Evolutionary conservation across 1,140 invertebrate species (phyloP).

Genomic region (Drosophila jambulina): DNA sequence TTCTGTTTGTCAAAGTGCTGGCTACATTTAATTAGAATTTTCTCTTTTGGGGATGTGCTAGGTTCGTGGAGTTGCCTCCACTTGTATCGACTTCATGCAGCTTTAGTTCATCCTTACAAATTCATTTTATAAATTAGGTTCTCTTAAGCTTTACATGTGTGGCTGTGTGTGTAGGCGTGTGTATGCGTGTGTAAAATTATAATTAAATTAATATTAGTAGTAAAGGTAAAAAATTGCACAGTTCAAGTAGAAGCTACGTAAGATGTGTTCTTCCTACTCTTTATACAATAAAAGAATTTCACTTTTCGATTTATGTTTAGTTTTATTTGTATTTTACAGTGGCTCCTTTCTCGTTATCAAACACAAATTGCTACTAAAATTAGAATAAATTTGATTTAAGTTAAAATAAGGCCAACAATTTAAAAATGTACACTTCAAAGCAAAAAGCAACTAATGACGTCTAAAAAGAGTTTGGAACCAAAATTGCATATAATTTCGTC

Average conservation of each 20-base stretch:
- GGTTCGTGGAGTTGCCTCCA: constrained; percentile 23
- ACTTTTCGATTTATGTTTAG: constrained; percentile 39
- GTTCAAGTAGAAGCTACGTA: constrained; percentile 67
- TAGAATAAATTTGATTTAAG: constrained; percentile 82
- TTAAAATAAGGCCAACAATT: constrained; percentile 82
- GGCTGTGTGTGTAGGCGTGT: constrained; percentile 23
- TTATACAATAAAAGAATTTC: constrained; percentile 58
- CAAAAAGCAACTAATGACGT: constrained; percentile 39
- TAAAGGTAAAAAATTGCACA: constrained; percentile 81
- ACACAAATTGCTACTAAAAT: constrained; percentile 70
- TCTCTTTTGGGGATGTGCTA: constrained; percentile 27
- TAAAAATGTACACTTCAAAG: constrained; percentile 49
- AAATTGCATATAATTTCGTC: constrained; percentile 55
- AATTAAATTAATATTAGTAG: constrained; percentile 67
- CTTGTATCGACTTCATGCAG: constrained; percentile 25
- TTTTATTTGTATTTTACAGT: constrained; percentile 63
- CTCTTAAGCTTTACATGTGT: constrained; percentile 59
- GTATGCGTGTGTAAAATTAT: constrained; percentile 57
- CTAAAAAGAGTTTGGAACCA: constrained; percentile 47
- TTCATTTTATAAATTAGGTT: constrained; percentile 69
- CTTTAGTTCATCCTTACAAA: constrained; percentile 26
- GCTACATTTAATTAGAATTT: constrained; percentile 52
- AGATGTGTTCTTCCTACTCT: constrained; percentile 28
- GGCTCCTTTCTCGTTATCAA: constrained; percentile 29
- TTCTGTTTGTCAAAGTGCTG: constrained; percentile 50